Evolutionary conservation across 2,888 invertebrate species (phyloP), one percentile per base, ranked within the genome.

Genomic region (Trachelus stipa): DNA sequence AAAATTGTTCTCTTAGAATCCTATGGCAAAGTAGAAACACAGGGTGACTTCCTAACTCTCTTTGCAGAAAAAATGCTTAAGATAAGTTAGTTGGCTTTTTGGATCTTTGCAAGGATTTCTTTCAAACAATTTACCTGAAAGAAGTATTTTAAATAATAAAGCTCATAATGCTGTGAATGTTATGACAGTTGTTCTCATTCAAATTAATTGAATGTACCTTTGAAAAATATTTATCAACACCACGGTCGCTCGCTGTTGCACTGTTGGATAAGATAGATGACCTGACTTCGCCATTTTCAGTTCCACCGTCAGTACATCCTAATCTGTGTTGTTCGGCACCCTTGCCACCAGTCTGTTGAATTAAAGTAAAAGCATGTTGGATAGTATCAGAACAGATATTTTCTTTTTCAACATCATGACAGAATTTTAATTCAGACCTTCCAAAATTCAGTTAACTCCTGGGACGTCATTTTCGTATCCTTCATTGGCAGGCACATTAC

Each of bases 401-500:
- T 23, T 56, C 2, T 9, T 56, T 23, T 56, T 56, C 23, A 56
- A 9, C 1, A 56, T 56, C 23, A 23, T 23, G 2, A 23, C 9
- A 56, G 23, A 56, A 56, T 23, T 56, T 56, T 56, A 56, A 56
- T 56, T 78, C 79, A 83, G 90, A 93, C 94, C 92, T 96, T 96
- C 96, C 97, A 97, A 77, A 97, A 91, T 12, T 96, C 96, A 0
- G 94, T 89, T 11, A 97, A 90, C 84, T 96, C 96, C 82, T 94
- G 93, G 0, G 92, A 87, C 1, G 94, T 92, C 73, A 94, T 85
- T 81, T 94, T 94, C 0, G 92, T 89, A 78, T 93, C 94, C 56
- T 93, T 92, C 0, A 95, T 93, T 68, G 95, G 94, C 83, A 96
- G 94, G 68, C 96, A 96, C 96, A 98, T 96, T 3, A 98, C 95